Conservation (phyloP, 2,113 vertebrate genomes). For the Cathartes aura region DNA sequence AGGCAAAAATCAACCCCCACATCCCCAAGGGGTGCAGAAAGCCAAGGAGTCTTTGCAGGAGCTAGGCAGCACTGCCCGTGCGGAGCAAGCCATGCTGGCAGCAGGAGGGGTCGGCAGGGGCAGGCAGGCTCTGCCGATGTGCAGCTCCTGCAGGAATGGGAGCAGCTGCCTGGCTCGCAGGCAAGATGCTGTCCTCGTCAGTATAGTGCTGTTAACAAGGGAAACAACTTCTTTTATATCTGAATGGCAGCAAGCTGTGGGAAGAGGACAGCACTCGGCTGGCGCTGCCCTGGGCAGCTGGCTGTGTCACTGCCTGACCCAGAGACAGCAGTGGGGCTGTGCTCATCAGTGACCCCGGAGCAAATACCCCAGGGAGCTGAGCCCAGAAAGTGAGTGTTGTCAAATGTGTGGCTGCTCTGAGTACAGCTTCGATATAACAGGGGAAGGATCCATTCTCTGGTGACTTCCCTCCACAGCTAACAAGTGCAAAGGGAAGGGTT, state of each 20-base stretch:
- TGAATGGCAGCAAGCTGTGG: background rate
- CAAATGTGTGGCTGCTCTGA: background rate
- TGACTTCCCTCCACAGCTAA: background rate
- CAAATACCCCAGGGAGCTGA: background rate
- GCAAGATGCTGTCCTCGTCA: background rate
- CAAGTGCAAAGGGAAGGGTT: background rate
- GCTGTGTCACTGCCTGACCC: background rate
- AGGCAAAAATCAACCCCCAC: background rate
- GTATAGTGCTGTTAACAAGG: accelerated
- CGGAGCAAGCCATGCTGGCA: accelerated
- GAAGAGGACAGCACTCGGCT: accelerated
- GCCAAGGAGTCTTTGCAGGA: background rate
- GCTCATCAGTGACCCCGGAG: background rate
- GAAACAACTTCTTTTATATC: background rate
- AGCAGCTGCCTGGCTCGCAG: background rate
- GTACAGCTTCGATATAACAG: background rate
- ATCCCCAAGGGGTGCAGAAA: background rate
- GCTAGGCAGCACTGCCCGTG: accelerated
- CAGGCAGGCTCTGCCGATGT: accelerated
- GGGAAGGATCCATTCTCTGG: background rate
- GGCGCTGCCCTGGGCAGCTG: accelerated
- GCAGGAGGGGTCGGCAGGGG: background rate
- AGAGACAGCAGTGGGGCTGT: accelerated
- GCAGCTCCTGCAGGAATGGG: background rate
- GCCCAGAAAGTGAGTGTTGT: background rate